Conservation (phyloP, 1,140 invertebrate species). For the Cheumatopsyche charites region DNA sequence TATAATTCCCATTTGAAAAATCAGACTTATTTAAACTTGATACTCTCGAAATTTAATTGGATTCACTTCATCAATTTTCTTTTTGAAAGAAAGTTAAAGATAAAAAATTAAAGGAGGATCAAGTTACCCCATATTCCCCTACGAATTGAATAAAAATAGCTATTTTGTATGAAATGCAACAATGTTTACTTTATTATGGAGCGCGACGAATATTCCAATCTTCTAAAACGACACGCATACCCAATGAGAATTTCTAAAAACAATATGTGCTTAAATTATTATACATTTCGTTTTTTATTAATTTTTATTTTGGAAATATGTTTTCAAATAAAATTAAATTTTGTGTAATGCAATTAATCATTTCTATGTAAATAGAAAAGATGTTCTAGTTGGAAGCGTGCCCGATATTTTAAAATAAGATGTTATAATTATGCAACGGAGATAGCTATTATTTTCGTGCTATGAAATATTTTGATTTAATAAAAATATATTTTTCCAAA, state of each 20-base stretch:
- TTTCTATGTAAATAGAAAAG: no score
- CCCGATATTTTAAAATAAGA: background rate
- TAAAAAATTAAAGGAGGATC: no score
- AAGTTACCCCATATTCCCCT: no score
- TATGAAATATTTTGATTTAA: background rate
- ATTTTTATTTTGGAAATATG: background rate
- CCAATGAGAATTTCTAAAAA: slow-evolving; percentile 31
- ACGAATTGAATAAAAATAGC: slow-evolving; percentile 9
- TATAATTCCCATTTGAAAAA: no score
- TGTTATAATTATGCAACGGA: background rate
- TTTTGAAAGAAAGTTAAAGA: no score
- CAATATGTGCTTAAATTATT: slow-evolving; percentile 11
- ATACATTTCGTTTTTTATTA: background rate
- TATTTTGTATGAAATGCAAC: slow-evolving; percentile 11
- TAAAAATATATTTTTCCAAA: no score
- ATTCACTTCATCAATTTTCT: no score
- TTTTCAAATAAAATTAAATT: no score
- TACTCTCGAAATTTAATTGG: no score
- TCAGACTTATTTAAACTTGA: no score
- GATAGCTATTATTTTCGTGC: background rate
- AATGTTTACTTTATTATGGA: slow-evolving; percentile 9
- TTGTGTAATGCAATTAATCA: no score
- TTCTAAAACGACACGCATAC: slow-evolving; percentile 25
- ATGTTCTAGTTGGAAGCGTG: no score
- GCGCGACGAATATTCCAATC: slow-evolving; percentile 7